These are phyloP conservation scores for Hymenochirus boettgeri DNA, from an alignment of 2,113 vertebrate genomes.

Conservation along the genomic window DNA sequence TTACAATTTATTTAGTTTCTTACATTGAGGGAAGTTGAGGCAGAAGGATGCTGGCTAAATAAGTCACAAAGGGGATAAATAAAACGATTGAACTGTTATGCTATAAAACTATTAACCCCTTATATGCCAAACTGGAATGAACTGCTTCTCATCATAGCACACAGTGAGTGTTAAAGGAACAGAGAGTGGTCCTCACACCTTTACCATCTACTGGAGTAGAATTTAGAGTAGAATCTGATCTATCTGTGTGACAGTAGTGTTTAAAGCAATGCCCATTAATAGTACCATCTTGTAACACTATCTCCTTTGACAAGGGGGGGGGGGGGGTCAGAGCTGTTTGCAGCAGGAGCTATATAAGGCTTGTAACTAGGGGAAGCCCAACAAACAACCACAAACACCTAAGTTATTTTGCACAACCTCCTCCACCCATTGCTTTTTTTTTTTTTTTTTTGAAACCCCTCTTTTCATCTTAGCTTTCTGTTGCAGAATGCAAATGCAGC, in stretches of 20 bases:
- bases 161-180: too few species aligned
- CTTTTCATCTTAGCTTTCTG: slow-evolving; percentile 96
- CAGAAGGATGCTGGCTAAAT: too few species aligned
- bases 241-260: slow-evolving; percentile 75
- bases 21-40: too few species aligned
- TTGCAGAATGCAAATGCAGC: slow-evolving; percentile 98
- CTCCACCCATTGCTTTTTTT: slow-evolving; percentile 52
- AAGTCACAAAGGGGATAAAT: too few species aligned
- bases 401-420: slow-evolving; percentile 87
- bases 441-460: slow-evolving; percentile 41
- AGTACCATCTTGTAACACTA: slow-evolving; percentile 97
- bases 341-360: slow-evolving; percentile 93
- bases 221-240: slow-evolving; percentile 68
- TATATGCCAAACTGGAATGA: too few species aligned
- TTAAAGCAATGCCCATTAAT: slow-evolving; percentile 86
- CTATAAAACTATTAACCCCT: too few species aligned
- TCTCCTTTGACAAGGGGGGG: slow-evolving; percentile 87
- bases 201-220: slow-evolving; percentile 58
- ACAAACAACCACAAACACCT: slow-evolving; percentile 99
- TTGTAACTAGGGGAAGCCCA: slow-evolving; percentile 96
- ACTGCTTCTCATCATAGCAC: too few species aligned
- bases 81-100: too few species aligned
- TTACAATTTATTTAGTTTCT: too few species aligned
- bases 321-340: too few species aligned
- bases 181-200: slow-evolving; percentile 57